phyloP scores from a whole-genome alignment of 2,113 vertebrate species.

The Salvelinus alpinus region DNA sequence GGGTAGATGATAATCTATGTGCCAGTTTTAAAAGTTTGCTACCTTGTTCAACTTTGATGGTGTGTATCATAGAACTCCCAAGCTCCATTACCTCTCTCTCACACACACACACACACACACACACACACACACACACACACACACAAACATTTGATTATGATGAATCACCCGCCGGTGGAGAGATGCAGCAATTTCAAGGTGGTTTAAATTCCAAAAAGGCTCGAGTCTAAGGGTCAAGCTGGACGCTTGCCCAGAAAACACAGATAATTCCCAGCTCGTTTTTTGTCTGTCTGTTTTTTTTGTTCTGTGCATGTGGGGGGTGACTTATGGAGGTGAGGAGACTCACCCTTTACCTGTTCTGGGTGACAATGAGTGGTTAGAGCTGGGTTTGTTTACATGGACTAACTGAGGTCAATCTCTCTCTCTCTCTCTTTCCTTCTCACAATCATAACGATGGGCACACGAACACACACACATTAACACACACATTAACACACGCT shows the following conservation, averaged over 20 bases:
- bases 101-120: no score
- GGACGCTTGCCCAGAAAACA: conserved; percentile 59
- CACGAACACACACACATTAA: not conserved
- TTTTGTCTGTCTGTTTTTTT: conserved; percentile 4
- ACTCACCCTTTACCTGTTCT: conserved; percentile 34
- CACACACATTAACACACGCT: not conserved
- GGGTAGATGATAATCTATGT: conserved; percentile 28
- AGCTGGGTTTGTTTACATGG: not conserved
- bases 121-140: not conserved
- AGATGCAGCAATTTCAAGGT: conserved; percentile 71
- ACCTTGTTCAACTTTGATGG: conserved; percentile 57
- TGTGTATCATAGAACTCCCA: conserved; percentile 55
- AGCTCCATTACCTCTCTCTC: conserved; percentile 66
- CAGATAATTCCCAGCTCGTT: conserved; percentile 25
- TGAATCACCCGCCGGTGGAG: conserved; percentile 63
- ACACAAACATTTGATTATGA: conserved; percentile 67
- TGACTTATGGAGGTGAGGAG: conserved; percentile 28
- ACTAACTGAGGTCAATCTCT: not conserved
- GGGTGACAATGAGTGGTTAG: conserved; percentile 34
- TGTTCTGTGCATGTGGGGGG: conserved; percentile 2
- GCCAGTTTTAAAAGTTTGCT: conserved; percentile 42
- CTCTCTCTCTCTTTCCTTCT: no score
- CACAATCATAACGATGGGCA: no score
- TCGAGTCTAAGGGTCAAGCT: conserved; percentile 60
- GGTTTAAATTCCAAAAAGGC: conserved; percentile 72